Evolutionary conservation across 2,113 vertebrate genomes (phyloP), one percentile per base, ranked within the genome.

Genomic region (Anoplopoma fimbria): DNA sequence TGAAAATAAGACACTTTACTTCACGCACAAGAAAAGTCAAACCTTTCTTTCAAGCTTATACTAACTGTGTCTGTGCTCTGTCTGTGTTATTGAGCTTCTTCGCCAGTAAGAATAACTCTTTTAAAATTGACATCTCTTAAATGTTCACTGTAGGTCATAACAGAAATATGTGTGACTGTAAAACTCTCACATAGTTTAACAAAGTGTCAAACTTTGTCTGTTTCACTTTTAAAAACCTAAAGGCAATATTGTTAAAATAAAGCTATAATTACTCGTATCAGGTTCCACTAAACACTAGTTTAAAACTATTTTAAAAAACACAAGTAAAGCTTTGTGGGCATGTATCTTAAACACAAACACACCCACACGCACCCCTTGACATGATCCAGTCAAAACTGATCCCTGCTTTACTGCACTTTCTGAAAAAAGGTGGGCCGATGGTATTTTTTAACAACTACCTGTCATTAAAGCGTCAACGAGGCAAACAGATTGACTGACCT

Each of bases 401-500:
- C n/a, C n/a, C n/a, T n/a, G n/a, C n/a, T n/a, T n/a, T n/a, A n/a
- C n/a, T n/a, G n/a, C n/a, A n/a, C n/a, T n/a, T n/a, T n/a, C n/a
- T n/a, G n/a, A n/a, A n/a, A n/a, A n/a, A n/a, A n/a, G n/a, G n/a
- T n/a, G n/a, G n/a, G n/a, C n/a, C n/a, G n/a, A n/a, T n/a, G n/a
- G n/a, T n/a, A 9, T 38, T 53, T 79, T 47, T 29, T 51, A 33
- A 17, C 53, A 75, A 76, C 38, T 15, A 9, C 68, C 14, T 40
- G 31, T 62, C n/a, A 77, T 70, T n/a, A 27, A 23, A 0, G 61
- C 12, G 7, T 69, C 17, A 63, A 29, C 3, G 12, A 5, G 23
- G 2, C 27, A 42, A 3, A 31, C 15, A 7, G 3, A 14, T 47
- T 9, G 9, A 87, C 95, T 93, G 88, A 96, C 95, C 95, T 95